phyloP scores from a whole-genome alignment of 2,797 vertebrate genomes.

The Lepilemur ruficaudatus region DNA sequence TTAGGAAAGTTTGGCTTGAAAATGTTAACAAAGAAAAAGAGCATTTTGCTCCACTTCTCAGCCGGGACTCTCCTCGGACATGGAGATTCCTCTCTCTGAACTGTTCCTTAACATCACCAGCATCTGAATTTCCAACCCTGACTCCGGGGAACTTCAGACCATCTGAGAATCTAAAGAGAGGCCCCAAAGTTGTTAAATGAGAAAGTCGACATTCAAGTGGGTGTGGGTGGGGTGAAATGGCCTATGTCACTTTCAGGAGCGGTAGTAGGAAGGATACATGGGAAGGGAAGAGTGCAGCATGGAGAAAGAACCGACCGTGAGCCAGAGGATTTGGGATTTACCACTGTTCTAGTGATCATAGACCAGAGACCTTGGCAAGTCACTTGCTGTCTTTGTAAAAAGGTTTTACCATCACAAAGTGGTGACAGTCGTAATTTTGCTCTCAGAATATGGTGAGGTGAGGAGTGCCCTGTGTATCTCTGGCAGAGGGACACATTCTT shows the following conservation, averaged over 20 bases:
- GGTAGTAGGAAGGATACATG: not conserved
- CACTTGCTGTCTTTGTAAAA: not conserved
- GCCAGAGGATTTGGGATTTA: not conserved
- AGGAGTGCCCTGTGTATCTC: rapidly evolving
- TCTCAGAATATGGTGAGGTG: not conserved
- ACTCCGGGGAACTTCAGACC: not conserved
- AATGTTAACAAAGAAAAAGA: not conserved
- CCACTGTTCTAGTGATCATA: not conserved
- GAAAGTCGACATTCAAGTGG: not conserved
- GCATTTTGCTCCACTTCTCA: not conserved
- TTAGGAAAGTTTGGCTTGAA: not conserved
- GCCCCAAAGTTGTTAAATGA: not conserved
- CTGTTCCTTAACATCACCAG: not conserved
- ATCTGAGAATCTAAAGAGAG: not conserved
- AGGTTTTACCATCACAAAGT: not conserved
- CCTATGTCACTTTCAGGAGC: not conserved
- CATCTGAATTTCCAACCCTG: not conserved
- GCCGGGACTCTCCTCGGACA: rapidly evolving
- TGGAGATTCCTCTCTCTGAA: not conserved
- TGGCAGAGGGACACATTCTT: not conserved
- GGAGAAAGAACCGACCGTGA: not conserved
- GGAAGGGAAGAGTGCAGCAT: not conserved
- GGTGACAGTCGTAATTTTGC: not conserved
- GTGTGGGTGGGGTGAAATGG: not conserved
- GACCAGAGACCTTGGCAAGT: not conserved